Evolutionary conservation across 2,113 vertebrate species (phyloP).

Genomic region (Seriola quinqueradiata): DNA sequence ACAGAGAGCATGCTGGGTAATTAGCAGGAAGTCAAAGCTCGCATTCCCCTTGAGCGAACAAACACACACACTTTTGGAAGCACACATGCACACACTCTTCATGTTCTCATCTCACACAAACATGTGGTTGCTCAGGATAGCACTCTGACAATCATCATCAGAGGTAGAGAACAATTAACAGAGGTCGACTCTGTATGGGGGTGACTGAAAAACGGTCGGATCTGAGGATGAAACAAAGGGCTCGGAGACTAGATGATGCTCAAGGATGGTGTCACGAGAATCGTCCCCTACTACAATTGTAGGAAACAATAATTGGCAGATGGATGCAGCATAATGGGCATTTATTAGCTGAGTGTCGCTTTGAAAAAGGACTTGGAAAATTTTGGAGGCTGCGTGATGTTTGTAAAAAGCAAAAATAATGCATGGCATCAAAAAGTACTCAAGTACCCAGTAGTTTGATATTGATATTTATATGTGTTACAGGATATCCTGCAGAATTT

Average conservation of each 20-base stretch:
- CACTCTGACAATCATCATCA: slow-evolving; percentile 63
- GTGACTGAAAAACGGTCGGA: slow-evolving; percentile 64
- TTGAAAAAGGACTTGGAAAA: slow-evolving; percentile 43
- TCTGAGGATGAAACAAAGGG: slow-evolving; percentile 68
- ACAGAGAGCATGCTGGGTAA: slow-evolving; percentile 84
- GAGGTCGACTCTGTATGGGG: slow-evolving; percentile 56
- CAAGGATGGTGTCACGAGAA: slow-evolving; percentile 47
- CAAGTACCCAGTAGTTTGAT: background rate
- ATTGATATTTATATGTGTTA: background rate
- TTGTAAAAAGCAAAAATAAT: background rate
- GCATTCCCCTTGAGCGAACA: slow-evolving; percentile 74
- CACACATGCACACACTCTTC: slow-evolving; percentile 15
- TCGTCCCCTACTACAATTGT: slow-evolving; percentile 45
- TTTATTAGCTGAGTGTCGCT: slow-evolving; percentile 40
- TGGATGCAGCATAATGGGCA: slow-evolving; percentile 44
- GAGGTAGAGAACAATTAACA: slow-evolving; percentile 75
- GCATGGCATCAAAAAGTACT: background rate
- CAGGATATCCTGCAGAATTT: background rate
- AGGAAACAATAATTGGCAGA: slow-evolving; percentile 43
- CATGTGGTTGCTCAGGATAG: slow-evolving; percentile 66
- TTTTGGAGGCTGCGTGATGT: slow-evolving; percentile 12
- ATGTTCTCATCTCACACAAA: slow-evolving; percentile 63
- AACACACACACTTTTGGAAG: slow-evolving; percentile 30
- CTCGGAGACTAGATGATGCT: slow-evolving; percentile 42
- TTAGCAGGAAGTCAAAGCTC: slow-evolving; percentile 83